Conservation (phyloP, 1,140 invertebrate species). For the Musca domestica region DNA sequence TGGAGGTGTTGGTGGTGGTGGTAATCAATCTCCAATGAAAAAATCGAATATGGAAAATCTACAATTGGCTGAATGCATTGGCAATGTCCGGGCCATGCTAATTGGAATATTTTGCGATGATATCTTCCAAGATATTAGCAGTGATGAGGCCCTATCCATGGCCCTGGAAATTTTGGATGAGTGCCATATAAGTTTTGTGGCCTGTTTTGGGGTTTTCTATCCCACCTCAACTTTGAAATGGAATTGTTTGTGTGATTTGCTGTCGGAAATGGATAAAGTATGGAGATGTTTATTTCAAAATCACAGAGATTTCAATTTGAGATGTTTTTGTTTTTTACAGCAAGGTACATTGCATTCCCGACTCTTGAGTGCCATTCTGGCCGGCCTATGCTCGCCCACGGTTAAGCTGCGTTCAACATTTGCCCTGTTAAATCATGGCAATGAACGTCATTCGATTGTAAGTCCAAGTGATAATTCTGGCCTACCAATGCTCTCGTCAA, state of each 20-base stretch:
- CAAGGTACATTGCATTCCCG: slow-evolving; percentile 57
- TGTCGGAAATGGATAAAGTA: slow-evolving; percentile 78
- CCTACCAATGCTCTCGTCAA: slow-evolving; percentile 67
- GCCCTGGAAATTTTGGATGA: slow-evolving; percentile 78
- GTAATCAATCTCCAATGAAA: neutral
- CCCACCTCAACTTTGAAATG: slow-evolving; percentile 91
- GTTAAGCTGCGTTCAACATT: slow-evolving; percentile 77
- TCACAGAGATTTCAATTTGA: neutral
- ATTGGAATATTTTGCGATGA: slow-evolving; percentile 81
- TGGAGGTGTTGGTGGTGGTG: no score
- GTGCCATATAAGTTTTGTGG: slow-evolving; percentile 85
- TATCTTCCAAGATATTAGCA: slow-evolving; percentile 57
- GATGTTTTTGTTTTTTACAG: neutral
- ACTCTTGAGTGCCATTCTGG: slow-evolving; percentile 76
- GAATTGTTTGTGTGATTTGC: slow-evolving; percentile 84
- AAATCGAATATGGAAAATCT: slow-evolving; percentile 70
- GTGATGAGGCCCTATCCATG: slow-evolving; percentile 57
- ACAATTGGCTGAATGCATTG: slow-evolving; percentile 79
- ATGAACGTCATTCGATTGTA: slow-evolving; percentile 58
- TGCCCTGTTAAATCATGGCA: slow-evolving; percentile 61
- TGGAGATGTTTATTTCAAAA: slow-evolving; percentile 30
- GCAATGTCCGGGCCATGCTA: slow-evolving; percentile 78
- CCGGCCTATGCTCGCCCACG: slow-evolving; percentile 75
- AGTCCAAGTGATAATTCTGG: slow-evolving; percentile 71
- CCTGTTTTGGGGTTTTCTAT: slow-evolving; percentile 94